These are phyloP conservation scores for Eucriotettix oculatus DNA, from an alignment of 2,888 invertebrate species.

Conservation along the genomic window DNA sequence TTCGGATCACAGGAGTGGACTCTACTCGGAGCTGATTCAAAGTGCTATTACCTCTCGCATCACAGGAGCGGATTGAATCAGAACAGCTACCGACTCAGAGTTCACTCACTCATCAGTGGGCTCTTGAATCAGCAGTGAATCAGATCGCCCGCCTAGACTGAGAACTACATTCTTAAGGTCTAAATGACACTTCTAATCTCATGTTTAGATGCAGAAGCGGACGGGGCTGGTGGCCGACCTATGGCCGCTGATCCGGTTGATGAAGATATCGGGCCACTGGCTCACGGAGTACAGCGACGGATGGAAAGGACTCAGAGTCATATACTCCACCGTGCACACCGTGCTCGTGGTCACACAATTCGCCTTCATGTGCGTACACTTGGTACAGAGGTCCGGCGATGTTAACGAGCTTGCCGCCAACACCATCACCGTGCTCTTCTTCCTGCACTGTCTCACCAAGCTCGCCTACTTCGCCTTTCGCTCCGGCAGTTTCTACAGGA, in stretches of 20 bases:
- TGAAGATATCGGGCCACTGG: constrained; percentile 63
- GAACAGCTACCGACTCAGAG: no score
- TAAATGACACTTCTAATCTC: no score
- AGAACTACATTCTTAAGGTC: no score
- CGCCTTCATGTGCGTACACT: constrained; percentile 43
- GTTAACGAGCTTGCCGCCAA: constrained; percentile 57
- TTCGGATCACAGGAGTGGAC: no score
- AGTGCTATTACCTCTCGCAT: no score
- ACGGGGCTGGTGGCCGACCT: constrained; percentile 67
- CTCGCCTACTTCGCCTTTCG: constrained; percentile 53
- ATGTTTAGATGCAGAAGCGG: constrained; percentile 32
- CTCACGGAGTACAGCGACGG: constrained; percentile 54
- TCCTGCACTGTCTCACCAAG: constrained; percentile 61
- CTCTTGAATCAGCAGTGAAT: no score
- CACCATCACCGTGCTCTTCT: constrained; percentile 67
- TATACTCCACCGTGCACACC: constrained; percentile 3
- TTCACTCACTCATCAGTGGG: no score
- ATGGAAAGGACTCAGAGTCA: constrained; percentile 16
- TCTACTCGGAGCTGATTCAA: no score
- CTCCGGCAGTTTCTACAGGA: constrained; percentile 60
- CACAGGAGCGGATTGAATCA: no score
- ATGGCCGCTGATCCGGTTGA: constrained; percentile 64
- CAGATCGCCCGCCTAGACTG: no score
- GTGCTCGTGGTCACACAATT: constrained; percentile 38
- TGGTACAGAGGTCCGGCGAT: constrained; percentile 54